Conservation (phyloP, 2,888 invertebrate genomes). For the Meghimatium bilineatum region DNA sequence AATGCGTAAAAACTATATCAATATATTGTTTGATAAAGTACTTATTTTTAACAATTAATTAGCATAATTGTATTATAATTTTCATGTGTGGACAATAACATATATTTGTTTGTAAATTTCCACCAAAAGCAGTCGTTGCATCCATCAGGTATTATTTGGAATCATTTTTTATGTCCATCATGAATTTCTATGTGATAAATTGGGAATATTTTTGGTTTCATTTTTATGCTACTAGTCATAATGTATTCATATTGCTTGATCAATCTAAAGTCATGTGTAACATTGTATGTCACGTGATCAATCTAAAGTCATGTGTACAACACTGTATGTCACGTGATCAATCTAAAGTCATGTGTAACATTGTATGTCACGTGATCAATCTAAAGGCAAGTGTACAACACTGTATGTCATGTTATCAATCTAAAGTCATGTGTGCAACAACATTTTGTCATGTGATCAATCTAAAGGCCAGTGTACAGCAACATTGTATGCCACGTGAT, state of each 20-base stretch:
- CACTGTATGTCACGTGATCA: not conserved
- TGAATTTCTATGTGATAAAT: not conserved
- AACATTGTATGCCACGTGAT: not conserved
- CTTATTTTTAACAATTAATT: not conserved
- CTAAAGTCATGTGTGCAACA: too few species aligned
- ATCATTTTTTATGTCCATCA: not conserved
- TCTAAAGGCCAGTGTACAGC: too few species aligned
- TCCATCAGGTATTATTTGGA: not conserved
- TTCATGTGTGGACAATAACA: not conserved
- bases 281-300: too few species aligned
- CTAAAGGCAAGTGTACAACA: too few species aligned
- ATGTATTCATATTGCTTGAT: not conserved
- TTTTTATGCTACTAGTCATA: slow-evolving; percentile 3
- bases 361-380: too few species aligned
- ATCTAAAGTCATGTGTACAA: too few species aligned
- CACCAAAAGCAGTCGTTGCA: not conserved
- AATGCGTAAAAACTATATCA: too few species aligned
- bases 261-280: not conserved
- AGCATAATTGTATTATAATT: slow-evolving; percentile 1
- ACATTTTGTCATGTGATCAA: too few species aligned
- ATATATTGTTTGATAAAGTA: not conserved
- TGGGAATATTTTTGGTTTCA: not conserved
- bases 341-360: not conserved
- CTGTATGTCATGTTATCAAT: not conserved
- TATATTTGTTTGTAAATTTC: not conserved